These are phyloP conservation scores for Dipodomys merriami DNA, from an alignment of 2,113 vertebrate species.

Conservation along the genomic window DNA sequence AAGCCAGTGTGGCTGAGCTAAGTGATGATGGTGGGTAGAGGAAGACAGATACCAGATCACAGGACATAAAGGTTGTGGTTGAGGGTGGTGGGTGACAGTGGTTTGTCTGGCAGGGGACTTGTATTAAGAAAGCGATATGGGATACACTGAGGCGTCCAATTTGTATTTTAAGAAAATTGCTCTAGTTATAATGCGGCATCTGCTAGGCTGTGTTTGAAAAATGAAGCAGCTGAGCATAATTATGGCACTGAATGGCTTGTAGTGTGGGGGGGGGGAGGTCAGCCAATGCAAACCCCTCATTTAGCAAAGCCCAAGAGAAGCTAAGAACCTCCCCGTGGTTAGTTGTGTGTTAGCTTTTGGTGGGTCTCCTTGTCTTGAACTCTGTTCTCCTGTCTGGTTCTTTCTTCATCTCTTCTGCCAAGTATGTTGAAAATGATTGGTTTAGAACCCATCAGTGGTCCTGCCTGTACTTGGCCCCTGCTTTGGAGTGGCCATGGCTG, in stretches of 20 bases:
- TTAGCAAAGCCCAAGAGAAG: slow-evolving; percentile 40
- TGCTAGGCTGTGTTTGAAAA: slow-evolving; percentile 10
- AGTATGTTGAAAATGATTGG: slow-evolving; percentile 44
- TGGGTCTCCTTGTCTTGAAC: slow-evolving; percentile 19
- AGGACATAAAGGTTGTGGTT: background rate
- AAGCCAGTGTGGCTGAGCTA: background rate
- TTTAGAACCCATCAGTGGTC: slow-evolving; percentile 38
- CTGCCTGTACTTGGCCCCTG: background rate
- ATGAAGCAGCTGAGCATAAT: slow-evolving; percentile 34
- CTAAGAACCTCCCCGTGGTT: background rate
- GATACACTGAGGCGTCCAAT: background rate
- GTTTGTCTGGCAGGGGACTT: background rate
- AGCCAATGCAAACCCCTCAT: slow-evolving; percentile 10
- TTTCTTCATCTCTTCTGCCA: slow-evolving; percentile 32
- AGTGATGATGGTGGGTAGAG: background rate
- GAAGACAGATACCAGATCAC: background rate
- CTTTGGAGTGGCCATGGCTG: background rate
- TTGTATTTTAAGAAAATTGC: slow-evolving; percentile 54
- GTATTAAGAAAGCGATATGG: background rate
- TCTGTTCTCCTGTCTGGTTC: background rate
- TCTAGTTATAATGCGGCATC: slow-evolving; percentile 47
- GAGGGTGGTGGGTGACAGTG: background rate
- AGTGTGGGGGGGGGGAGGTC: background rate
- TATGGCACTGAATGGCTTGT: background rate
- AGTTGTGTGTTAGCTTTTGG: background rate